Percentiles rank a stretch among this genome's conserved stretches.
phyloP scores from a whole-genome alignment of 2,888 invertebrate genomes.

The Cryptosula pallasiana region DNA sequence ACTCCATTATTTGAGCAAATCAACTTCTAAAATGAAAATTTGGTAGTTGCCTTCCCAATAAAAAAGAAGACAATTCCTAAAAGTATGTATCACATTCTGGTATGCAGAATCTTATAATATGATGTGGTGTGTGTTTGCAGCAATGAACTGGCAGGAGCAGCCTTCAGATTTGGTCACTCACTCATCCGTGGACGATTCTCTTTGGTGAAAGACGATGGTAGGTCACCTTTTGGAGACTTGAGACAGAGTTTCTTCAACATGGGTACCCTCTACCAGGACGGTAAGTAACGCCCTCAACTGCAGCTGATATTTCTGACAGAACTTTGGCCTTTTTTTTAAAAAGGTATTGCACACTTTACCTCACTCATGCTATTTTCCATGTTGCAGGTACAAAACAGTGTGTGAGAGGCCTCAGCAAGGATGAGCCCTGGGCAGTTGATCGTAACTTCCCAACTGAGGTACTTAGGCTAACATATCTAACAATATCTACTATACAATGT shows the following conservation, averaged over 20 bases:
- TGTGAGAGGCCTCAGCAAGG: not conserved
- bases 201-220: not conserved
- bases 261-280: not conserved
- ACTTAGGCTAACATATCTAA: no score
- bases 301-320: not conserved
- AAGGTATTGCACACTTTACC: no score
- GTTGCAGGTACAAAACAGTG: not conserved
- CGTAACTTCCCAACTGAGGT: not conserved
- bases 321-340: no score
- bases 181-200: not conserved
- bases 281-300: not conserved
- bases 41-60: no score
- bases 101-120: no score
- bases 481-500: no score
- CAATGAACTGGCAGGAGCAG: slow-evolving; percentile 9
- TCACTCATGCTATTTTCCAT: no score
- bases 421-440: not conserved
- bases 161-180: slow-evolving; percentile 10
- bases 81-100: no score
- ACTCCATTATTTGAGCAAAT: no score
- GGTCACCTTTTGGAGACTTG: not conserved
- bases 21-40: no score
- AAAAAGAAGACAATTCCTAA: no score
- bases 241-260: slow-evolving; percentile 1
- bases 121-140: no score